Conservation (phyloP, 2,113 vertebrate species). For the Peromyscus polionotus region DNA sequence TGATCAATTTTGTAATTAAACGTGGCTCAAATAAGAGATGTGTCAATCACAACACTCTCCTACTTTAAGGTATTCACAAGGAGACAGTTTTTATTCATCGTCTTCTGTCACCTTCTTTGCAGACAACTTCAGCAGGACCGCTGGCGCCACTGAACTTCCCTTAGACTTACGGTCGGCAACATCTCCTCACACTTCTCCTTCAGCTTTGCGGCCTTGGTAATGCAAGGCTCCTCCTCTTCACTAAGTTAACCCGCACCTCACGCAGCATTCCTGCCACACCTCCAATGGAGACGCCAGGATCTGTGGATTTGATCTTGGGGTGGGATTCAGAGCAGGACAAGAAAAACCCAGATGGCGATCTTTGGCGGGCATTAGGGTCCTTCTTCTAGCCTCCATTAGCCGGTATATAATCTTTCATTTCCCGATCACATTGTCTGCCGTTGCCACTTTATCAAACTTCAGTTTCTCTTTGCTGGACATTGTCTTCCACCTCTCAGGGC, state of each 20-base stretch:
- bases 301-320: constrained; percentile 93
- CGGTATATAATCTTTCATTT: background rate
- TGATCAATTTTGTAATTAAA: constrained; percentile 88
- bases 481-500: background rate
- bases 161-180: constrained; percentile 93
- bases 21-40: constrained; percentile 73
- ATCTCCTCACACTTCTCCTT: constrained; percentile 94
- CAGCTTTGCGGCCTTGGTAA: constrained; percentile 92
- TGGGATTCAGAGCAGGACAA: constrained; percentile 94
- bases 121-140: constrained; percentile 87
- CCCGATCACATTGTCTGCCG: background rate
- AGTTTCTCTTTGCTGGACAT: background rate
- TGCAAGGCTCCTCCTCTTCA: constrained; percentile 92
- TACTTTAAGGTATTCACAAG: constrained; percentile 92
- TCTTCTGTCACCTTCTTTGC: constrained; percentile 90
- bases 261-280: constrained; percentile 93
- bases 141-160: constrained; percentile 83
- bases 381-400: background rate
- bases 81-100: constrained; percentile 89
- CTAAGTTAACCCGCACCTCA: constrained; percentile 92
- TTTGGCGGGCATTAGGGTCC: background rate
- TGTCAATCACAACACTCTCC: constrained; percentile 65
- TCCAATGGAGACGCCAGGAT: constrained; percentile 91
- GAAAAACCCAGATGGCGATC: constrained; percentile 90
- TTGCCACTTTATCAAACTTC: background rate